Base-by-base conservation (phyloP, 2,797 vertebrate species). In the Octomys mimax region DNA sequence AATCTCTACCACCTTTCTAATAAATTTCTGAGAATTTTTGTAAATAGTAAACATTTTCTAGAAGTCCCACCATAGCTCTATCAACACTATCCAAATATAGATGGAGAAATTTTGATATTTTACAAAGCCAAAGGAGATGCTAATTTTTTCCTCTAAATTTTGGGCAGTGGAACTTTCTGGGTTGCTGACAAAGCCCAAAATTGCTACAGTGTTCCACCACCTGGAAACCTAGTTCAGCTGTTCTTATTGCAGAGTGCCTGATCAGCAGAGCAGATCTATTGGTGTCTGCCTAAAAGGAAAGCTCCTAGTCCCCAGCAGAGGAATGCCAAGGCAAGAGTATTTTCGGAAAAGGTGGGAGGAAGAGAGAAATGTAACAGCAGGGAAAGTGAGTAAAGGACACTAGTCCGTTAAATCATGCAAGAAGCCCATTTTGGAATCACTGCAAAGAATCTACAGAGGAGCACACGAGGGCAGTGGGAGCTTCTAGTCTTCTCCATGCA, bases 41-140 rank as follows among this genome's bases (percentile, higher is more conserved):
- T 82, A 71, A 68, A 22, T 57, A 33, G 14, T 70, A 61, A 86
- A 39, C 49, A 80, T 66, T 86, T 66, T 54, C 77, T 93, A 26
- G 91, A 83, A 96, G 13, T 78, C 24, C 12, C n/a, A 61, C 6
- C 6, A 4, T 90, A 33, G 33, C 92, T 8, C 36, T 83, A 61
- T 73, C 39, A 86, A 2, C 21, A n/a, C 18, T 77, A 10, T 91
- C 59, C 92, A 73, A 86, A 87, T 18, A 83, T 88, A 96, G 64
- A 59, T 89, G 77, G 33, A 57, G n/a, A 92, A 70, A 49, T 73
- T 52, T 2, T 12, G 62, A 26, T 5, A 42, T 46, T 88, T 84
- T 39, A 36, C 59, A 36, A 36, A 57, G 36, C 66, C 49, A 26
- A 89, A 87, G 46, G 10, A 77, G 46, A 92, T 49, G 11, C 4